Conservation (phyloP, 2,113 vertebrate species). For the Ameiurus melas region DNA sequence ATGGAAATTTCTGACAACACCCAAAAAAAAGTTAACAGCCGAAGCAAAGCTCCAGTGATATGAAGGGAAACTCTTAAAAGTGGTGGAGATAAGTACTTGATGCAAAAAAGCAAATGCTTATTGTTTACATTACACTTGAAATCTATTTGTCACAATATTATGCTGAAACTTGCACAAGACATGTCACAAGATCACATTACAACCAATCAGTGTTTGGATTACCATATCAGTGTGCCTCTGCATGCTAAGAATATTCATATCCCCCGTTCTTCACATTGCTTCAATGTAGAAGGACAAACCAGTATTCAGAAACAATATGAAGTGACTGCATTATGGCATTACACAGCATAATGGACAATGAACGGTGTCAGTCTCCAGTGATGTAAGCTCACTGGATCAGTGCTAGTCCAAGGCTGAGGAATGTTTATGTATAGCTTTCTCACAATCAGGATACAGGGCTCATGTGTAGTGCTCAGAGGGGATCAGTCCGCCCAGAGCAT, state of each 20-base stretch:
- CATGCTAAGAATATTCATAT: background rate
- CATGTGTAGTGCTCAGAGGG: slow-evolving; percentile 47
- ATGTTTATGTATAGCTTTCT: slow-evolving; percentile 13
- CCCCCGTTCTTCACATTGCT: background rate
- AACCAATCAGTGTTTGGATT: background rate
- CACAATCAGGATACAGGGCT: slow-evolving; percentile 2
- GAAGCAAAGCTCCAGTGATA: background rate
- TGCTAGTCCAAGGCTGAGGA: background rate
- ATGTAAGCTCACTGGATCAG: background rate
- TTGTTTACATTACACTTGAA: background rate
- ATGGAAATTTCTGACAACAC: background rate
- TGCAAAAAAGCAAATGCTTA: background rate
- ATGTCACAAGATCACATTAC: background rate
- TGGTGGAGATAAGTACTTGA: background rate
- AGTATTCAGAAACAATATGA: background rate
- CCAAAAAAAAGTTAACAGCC: background rate
- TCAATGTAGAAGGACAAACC: background rate
- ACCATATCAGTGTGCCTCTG: background rate
- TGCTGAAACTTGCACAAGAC: background rate
- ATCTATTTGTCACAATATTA: background rate
- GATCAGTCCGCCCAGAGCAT: slow-evolving; percentile 55
- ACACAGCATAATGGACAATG: background rate
- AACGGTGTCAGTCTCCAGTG: background rate
- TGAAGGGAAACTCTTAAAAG: background rate
- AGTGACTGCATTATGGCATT: background rate